Percentiles rank a stretch among this genome's conserved stretches.
phyloP scores from a whole-genome alignment of 1,140 invertebrate genomes.

The Heliconius melpomene region DNA sequence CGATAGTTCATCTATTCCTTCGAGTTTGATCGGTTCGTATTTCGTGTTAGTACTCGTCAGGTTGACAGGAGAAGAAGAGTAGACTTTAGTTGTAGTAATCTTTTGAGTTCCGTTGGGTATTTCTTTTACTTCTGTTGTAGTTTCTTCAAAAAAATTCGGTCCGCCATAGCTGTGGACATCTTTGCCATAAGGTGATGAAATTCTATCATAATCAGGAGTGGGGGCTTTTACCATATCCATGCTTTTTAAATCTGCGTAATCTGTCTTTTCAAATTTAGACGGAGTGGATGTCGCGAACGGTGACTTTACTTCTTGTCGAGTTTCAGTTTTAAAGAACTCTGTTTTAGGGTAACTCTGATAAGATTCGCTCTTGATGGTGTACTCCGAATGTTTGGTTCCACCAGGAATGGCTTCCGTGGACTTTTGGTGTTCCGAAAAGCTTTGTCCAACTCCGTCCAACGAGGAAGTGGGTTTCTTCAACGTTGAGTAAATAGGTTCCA shows the following conservation, averaged over 20 bases:
- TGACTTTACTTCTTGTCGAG: slow-evolving; percentile 65
- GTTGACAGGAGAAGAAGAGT: slow-evolving; percentile 78
- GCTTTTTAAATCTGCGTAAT: slow-evolving; percentile 49
- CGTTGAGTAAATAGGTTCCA: slow-evolving; percentile 67
- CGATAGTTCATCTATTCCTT: slow-evolving; percentile 76
- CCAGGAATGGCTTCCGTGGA: slow-evolving; percentile 70
- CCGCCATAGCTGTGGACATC: slow-evolving; percentile 69
- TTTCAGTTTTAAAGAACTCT: slow-evolving; percentile 60
- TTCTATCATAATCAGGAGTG: slow-evolving; percentile 69
- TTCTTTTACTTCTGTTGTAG: slow-evolving; percentile 78
- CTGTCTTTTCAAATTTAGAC: slow-evolving; percentile 54
- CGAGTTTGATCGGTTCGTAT: slow-evolving; percentile 74
- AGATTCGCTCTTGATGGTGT: slow-evolving; percentile 69
- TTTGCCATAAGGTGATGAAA: slow-evolving; percentile 70
- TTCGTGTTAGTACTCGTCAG: slow-evolving; percentile 77
- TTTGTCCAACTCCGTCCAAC: slow-evolving; percentile 68
- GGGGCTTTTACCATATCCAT: slow-evolving; percentile 66
- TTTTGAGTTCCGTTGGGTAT: slow-evolving; percentile 80
- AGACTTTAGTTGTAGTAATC: slow-evolving; percentile 78
- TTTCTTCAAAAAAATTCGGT: slow-evolving; percentile 77
- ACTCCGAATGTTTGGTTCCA: slow-evolving; percentile 69
- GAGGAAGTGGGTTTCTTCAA: slow-evolving; percentile 61
- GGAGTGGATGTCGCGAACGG: slow-evolving; percentile 72
- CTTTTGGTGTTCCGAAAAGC: slow-evolving; percentile 69
- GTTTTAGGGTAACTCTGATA: slow-evolving; percentile 69